Percentiles rank a stretch among this genome's conserved stretches.
phyloP scores from a whole-genome alignment of 2,888 invertebrate species.

The Drosophila mimica region DNA sequence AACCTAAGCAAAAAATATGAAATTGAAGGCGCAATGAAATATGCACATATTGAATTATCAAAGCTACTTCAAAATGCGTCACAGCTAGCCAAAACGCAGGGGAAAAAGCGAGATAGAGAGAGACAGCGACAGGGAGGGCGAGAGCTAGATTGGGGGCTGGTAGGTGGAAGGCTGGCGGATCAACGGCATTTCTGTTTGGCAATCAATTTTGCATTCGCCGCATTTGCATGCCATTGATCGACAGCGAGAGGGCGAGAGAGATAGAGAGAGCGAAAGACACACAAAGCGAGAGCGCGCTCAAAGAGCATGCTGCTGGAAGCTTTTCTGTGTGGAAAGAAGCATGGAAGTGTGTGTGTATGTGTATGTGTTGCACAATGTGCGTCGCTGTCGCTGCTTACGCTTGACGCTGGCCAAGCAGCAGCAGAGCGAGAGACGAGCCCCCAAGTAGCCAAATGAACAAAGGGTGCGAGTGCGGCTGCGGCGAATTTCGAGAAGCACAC shows the following conservation, averaged over 20 bases:
- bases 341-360: conserved; percentile 12
- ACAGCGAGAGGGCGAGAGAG: conserved; percentile 28
- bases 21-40: conserved; percentile 60
- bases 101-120: background rate
- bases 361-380: conserved; percentile 30
- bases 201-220: conserved; percentile 53
- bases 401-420: conserved; percentile 22
- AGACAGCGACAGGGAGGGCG: background rate
- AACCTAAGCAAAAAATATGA: conserved; percentile 52
- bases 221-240: conserved; percentile 55
- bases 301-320: conserved; percentile 43
- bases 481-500: conserved; percentile 44
- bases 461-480: conserved; percentile 44
- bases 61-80: conserved; percentile 64
- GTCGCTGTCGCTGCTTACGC: conserved; percentile 46
- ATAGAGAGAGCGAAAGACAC: conserved; percentile 19
- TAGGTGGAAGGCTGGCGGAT: conserved; percentile 37
- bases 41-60: conserved; percentile 44
- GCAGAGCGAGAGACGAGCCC: conserved; percentile 67
- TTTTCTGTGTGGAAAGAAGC: conserved; percentile 15
- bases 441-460: conserved; percentile 56
- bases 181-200: conserved; percentile 54
- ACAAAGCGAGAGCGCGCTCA: conserved; percentile 8
- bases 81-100: conserved; percentile 27
- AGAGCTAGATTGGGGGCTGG: conserved; percentile 1